Evolutionary conservation across 2,113 vertebrate species (phyloP).

Genomic region (Delphinapterus leucas): DNA sequence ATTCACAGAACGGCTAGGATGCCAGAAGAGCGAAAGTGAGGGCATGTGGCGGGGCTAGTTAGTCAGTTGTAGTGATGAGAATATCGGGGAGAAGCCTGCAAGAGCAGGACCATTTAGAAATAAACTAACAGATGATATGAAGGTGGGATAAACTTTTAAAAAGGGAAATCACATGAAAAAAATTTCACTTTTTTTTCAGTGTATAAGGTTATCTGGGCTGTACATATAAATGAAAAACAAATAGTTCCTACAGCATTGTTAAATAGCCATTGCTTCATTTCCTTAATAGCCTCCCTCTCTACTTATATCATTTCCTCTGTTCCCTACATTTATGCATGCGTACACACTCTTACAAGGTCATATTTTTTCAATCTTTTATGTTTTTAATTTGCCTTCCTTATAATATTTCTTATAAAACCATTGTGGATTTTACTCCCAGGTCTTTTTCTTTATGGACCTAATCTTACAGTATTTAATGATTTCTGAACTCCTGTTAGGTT

Average conservation of each 20-base stretch:
- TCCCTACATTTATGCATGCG: not conserved
- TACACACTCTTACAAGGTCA: not conserved
- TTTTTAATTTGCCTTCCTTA: not conserved
- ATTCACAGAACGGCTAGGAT: not conserved
- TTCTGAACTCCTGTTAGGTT: not conserved
- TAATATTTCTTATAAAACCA: not conserved
- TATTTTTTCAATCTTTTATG: not conserved
- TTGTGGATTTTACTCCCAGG: not conserved
- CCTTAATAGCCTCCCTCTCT: not conserved
- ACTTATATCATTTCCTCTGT: not conserved
- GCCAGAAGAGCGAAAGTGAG: not conserved
- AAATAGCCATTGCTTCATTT: not conserved
- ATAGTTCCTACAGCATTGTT: not conserved
- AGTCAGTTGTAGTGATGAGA: not conserved
- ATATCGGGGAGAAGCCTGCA: not conserved
- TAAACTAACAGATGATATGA: not conserved
- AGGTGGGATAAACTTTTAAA: not conserved
- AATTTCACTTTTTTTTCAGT: not conserved
- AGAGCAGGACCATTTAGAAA: not conserved
- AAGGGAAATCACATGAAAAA: not conserved
- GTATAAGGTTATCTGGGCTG: not conserved
- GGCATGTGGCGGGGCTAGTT: accelerated
- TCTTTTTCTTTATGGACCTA: not conserved
- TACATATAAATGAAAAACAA: not conserved
- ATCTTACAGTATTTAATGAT: not conserved